phyloP scores from a whole-genome alignment of 2,113 vertebrate genomes.

The Apeltes quadracus region DNA sequence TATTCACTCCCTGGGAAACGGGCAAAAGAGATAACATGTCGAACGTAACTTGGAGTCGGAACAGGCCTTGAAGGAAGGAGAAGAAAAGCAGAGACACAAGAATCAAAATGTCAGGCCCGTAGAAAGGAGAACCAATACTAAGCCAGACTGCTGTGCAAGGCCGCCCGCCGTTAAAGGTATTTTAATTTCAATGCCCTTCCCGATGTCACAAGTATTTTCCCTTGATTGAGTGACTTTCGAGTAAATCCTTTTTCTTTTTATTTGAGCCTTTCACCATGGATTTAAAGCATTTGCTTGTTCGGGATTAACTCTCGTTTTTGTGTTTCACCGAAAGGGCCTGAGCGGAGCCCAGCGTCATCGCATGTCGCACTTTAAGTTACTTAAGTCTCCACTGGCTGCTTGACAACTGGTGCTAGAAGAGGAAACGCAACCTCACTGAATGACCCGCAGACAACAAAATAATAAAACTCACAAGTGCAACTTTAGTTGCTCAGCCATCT shows the following conservation, averaged over 20 bases:
- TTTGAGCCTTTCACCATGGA: neutral
- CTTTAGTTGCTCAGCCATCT: no score
- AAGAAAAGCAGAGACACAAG: neutral
- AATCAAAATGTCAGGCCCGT: neutral
- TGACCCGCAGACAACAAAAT: no score
- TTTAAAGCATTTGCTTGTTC: constrained; percentile 1
- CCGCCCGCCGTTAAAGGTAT: neutral
- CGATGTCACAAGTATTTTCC: neutral
- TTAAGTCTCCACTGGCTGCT: neutral
- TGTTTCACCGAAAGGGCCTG: neutral
- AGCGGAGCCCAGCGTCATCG: neutral
- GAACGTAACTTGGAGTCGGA: neutral
- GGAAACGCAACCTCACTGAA: neutral
- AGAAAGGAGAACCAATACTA: neutral
- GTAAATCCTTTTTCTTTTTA: neutral
- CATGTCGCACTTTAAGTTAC: neutral
- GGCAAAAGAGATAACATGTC: neutral
- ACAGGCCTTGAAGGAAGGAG: neutral
- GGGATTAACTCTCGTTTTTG: neutral
- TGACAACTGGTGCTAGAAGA: neutral
- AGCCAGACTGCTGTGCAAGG: neutral
- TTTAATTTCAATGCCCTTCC: neutral
- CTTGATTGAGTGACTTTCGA: neutral
- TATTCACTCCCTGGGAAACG: neutral
- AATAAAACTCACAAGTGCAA: no score